Percentiles rank a stretch among this genome's conserved stretches.
Conservation (phyloP, 2,888 invertebrate species). For the Morpho deidamia region DNA sequence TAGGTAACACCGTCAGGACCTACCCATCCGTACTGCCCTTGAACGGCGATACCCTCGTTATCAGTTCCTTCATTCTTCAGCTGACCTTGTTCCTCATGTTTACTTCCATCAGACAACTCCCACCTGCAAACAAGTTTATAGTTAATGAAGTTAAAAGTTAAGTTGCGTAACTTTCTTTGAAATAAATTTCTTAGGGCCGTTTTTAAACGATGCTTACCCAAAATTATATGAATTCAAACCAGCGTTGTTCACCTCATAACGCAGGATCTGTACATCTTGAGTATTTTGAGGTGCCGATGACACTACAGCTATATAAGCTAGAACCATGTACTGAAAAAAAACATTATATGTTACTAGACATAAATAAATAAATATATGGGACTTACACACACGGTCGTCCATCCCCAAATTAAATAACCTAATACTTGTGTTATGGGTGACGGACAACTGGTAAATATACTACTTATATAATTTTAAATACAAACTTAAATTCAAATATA, state of each 20-base stretch:
- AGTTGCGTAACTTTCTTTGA: no score
- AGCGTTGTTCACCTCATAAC: slow-evolving; percentile 80
- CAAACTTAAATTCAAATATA: no score
- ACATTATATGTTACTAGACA: slow-evolving; percentile 21
- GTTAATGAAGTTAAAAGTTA: no score
- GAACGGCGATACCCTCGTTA: slow-evolving; percentile 75
- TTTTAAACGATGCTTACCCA: slow-evolving; percentile 52
- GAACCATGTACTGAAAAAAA: slow-evolving; percentile 63
- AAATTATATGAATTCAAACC: slow-evolving; percentile 79
- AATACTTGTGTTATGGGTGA: no score
- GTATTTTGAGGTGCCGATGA: slow-evolving; percentile 57
- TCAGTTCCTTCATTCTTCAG: slow-evolving; percentile 77
- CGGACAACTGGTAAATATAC: no score
- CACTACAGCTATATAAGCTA: slow-evolving; percentile 48
- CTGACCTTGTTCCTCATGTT: slow-evolving; percentile 75
- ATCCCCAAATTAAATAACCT: no score
- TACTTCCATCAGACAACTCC: slow-evolving; percentile 78
- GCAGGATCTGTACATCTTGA: slow-evolving; percentile 78
- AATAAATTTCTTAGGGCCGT: no score
- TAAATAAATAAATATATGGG: no score
- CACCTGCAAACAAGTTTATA: slow-evolving; percentile 45
- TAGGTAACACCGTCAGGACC: slow-evolving; percentile 78
- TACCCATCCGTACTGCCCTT: slow-evolving; percentile 75
- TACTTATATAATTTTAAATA: no score
- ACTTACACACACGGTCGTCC: no score